Conservation (phyloP, 2,797 vertebrate species). For the Champsocephalus esox region DNA sequence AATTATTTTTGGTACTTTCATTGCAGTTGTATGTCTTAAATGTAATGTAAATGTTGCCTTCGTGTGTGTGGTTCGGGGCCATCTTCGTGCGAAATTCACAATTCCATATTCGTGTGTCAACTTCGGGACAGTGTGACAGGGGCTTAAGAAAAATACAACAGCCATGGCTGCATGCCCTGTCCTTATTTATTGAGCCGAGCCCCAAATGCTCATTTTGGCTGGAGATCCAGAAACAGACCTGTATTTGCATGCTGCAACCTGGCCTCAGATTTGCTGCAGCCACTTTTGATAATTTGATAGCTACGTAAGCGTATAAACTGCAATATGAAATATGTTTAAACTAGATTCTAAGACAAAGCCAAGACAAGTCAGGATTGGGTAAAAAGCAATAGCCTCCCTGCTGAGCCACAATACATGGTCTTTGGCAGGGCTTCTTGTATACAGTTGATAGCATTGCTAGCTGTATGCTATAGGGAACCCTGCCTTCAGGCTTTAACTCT, state of each 20-base stretch:
- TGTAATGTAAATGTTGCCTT: too few species aligned
- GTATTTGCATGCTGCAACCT: not conserved
- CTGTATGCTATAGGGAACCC: not conserved
- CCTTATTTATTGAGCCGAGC: not conserved
- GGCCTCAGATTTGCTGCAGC: not conserved
- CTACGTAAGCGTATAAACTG: not conserved
- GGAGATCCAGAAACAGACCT: not conserved
- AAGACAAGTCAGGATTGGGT: not conserved
- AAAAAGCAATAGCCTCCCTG: not conserved
- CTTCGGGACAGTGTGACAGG: too few species aligned
- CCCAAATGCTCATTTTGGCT: not conserved
- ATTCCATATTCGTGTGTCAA: too few species aligned
- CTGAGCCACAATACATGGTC: too few species aligned
- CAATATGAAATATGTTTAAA: not conserved
- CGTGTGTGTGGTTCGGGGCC: too few species aligned
- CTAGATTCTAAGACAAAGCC: not conserved
- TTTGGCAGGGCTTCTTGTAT: not conserved
- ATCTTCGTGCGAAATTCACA: too few species aligned
- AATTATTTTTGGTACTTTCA: too few species aligned
- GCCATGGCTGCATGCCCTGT: not conserved
- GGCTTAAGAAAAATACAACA: not conserved
- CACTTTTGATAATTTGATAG: not conserved
- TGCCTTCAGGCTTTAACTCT: too few species aligned
- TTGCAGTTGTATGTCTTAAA: too few species aligned
- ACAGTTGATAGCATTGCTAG: not conserved